phyloP scores from a whole-genome alignment of 2,113 vertebrate species.

The Hiodon tergisus region DNA sequence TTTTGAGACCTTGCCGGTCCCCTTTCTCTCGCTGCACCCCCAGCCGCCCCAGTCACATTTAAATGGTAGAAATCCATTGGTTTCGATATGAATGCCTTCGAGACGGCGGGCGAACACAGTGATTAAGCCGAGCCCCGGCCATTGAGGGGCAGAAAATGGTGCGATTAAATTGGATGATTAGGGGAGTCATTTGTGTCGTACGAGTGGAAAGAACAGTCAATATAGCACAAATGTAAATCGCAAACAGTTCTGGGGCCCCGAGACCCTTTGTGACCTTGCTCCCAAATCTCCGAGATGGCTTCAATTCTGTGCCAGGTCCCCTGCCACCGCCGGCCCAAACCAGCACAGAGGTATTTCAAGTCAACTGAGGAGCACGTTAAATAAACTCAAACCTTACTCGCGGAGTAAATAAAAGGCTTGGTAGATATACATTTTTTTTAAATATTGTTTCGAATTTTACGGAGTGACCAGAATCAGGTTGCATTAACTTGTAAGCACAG shows the following conservation, averaged over 20 bases:
- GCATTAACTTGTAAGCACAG: constrained; percentile 39
- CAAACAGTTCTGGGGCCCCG: constrained; percentile 38
- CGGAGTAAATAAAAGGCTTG: no score
- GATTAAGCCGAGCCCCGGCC: constrained; percentile 29
- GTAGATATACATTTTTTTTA: no score
- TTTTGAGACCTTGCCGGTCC: constrained; percentile 29
- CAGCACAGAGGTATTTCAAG: background rate
- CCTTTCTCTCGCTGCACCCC: constrained; percentile 23
- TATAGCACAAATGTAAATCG: constrained; percentile 23
- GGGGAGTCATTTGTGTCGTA: constrained; percentile 48
- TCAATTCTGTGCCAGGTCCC: no score
- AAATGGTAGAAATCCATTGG: constrained; percentile 52
- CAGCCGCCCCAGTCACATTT: constrained; percentile 20
- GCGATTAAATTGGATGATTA: constrained; percentile 52
- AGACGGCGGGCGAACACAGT: constrained; percentile 46
- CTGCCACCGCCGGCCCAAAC: background rate
- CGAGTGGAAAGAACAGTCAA: constrained; percentile 33
- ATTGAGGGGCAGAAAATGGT: constrained; percentile 45
- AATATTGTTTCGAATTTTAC: no score
- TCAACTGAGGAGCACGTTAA: background rate
- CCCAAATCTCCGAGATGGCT: constrained; percentile 29
- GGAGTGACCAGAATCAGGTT: constrained; percentile 32
- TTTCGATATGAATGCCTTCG: constrained; percentile 50
- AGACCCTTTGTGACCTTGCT: constrained; percentile 36
- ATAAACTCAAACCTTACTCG: background rate